A percentile compares a stretch with the other conserved stretches of the same genome.
Evolutionary conservation across 2,888 invertebrate genomes (phyloP).

Genomic region (Acronicta alni): DNA sequence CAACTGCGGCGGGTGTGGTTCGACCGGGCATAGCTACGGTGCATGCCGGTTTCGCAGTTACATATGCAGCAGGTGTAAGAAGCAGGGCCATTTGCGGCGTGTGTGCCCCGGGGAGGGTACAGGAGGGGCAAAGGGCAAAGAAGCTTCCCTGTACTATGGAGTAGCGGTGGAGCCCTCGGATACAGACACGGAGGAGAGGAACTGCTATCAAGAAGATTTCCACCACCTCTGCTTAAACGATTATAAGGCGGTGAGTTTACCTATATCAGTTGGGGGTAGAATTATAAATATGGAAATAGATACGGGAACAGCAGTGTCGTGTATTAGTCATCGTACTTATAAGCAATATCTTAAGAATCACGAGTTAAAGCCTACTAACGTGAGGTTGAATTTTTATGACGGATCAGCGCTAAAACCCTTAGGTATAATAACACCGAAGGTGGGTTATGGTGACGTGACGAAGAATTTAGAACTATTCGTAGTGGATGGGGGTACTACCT

Average conservation of each 20-base stretch:
- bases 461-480: too few relatives aligned
- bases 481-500: too few relatives aligned
- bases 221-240: slow-evolving; percentile 2
- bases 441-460: too few relatives aligned
- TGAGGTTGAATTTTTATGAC: too few relatives aligned
- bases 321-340: too few relatives aligned
- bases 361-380: too few relatives aligned
- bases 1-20: background rate
- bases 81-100: slow-evolving; percentile 1
- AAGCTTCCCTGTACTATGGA: background rate
- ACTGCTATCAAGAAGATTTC: background rate
- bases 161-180: background rate
- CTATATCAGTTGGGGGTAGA: too few relatives aligned
- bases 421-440: too few relatives aligned
- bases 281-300: too few relatives aligned
- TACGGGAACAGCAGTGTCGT: too few relatives aligned
- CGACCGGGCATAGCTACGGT: background rate
- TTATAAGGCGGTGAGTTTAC: slow-evolving; percentile 2
- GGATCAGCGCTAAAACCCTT: too few relatives aligned
- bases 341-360: too few relatives aligned
- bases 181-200: background rate
- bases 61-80: background rate
- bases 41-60: background rate
- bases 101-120: background rate
- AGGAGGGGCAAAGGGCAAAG: background rate